A percentile compares a stretch with the other conserved stretches of the same genome.
phyloP scores from a whole-genome alignment of 2,888 invertebrate genomes.

The Hydrotaea cyrtoneurina region DNA sequence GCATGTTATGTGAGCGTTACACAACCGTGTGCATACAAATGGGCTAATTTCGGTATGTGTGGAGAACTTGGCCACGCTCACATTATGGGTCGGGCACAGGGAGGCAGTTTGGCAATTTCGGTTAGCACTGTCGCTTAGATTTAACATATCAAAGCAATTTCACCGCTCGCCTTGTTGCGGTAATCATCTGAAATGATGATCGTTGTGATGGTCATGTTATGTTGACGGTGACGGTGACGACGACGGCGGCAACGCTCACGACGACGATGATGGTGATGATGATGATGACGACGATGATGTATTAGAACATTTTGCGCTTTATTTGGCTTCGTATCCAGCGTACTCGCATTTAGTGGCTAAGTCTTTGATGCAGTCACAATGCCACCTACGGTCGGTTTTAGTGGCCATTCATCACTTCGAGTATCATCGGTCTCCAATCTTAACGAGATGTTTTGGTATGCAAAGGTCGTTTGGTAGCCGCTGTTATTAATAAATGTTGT shows the following conservation, averaged over 20 bases:
- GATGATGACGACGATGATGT: conserved; percentile 55
- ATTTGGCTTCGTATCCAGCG: conserved; percentile 2
- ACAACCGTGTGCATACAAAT: conserved; percentile 69
- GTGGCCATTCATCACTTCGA: conserved; percentile 66
- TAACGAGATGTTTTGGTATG: conserved; percentile 65
- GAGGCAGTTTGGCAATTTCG: conserved; percentile 60
- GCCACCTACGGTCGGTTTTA: conserved; percentile 67
- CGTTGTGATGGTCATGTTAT: conserved; percentile 45
- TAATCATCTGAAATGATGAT: conserved; percentile 62
- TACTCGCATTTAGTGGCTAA: conserved; percentile 8
- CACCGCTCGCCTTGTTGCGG: conserved; percentile 64
- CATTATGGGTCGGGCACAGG: conserved; percentile 47
- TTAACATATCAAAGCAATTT: conserved; percentile 69
- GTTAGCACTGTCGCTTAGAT: conserved; percentile 63
- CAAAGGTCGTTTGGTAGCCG: conserved; percentile 65
- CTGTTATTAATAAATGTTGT: conserved; percentile 63
- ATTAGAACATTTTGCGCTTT: conserved; percentile 58
- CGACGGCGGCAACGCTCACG: background rate
- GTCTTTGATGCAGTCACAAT: conserved; percentile 50
- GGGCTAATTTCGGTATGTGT: conserved; percentile 70
- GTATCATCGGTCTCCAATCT: conserved; percentile 64
- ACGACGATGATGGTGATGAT: conserved; percentile 18
- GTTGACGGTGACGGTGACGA: background rate
- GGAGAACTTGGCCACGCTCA: conserved; percentile 70
- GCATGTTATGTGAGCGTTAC: conserved; percentile 56